A percentile compares a stretch with the other conserved stretches of the same genome.
Evolutionary conservation across 2,797 vertebrate genomes (phyloP).

Genomic region (Varecia variegata): DNA sequence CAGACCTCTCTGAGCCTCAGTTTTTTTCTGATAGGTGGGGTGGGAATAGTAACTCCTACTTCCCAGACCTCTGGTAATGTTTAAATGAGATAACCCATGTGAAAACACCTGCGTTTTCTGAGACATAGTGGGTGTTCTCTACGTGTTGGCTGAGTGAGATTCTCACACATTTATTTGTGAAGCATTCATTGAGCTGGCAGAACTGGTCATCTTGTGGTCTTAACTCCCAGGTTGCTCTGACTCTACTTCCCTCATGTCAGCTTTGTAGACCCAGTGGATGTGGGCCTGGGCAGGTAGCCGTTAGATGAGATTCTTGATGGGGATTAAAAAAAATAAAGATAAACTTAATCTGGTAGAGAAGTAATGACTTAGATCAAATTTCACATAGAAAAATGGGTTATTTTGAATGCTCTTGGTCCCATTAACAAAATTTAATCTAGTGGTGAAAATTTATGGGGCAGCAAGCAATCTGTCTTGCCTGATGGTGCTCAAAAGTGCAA

Average conservation of each 20-base stretch:
- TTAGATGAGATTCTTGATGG: not conserved
- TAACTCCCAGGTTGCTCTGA: not conserved
- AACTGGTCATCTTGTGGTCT: not conserved
- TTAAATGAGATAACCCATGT: not conserved
- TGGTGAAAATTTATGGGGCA: constrained; percentile 55
- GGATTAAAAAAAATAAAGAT: not conserved
- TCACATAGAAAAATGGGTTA: constrained; percentile 56
- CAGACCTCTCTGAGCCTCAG: not conserved
- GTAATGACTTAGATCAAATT: constrained; percentile 58
- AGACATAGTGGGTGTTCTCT: not conserved
- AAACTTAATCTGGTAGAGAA: constrained; percentile 33
- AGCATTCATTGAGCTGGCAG: not conserved
- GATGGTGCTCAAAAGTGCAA: not conserved
- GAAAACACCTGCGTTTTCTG: not conserved
- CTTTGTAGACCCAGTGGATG: not conserved
- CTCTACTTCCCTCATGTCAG: no score
- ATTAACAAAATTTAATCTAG: constrained; percentile 70
- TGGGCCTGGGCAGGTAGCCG: not conserved
- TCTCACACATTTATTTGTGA: not conserved
- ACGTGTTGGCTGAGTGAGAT: not conserved
- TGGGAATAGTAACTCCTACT: not conserved
- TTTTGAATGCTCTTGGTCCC: constrained; percentile 50
- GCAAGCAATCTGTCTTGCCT: constrained; percentile 54
- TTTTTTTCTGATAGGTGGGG: not conserved
- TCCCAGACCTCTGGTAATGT: not conserved